phyloP scores from a whole-genome alignment of 2,113 vertebrate genomes.

The Myodes glareolus region DNA sequence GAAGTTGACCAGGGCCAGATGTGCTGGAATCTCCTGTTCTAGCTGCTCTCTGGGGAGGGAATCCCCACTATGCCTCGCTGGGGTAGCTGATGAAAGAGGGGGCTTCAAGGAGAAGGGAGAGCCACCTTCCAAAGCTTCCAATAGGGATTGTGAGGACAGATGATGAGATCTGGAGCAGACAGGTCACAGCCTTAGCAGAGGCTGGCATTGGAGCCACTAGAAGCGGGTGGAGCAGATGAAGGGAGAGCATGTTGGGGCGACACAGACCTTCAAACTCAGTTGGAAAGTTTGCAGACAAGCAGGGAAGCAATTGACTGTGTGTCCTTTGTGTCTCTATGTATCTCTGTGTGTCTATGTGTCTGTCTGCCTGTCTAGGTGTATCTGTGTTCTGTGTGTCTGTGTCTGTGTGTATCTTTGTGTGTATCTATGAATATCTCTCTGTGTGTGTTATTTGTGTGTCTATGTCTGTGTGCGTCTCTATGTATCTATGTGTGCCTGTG shows the following conservation, averaged over 20 bases:
- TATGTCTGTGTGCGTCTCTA: no score
- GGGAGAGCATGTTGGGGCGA: neutral
- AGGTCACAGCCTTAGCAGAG: neutral
- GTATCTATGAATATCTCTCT: neutral
- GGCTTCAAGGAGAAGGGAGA: neutral
- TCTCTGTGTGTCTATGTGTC: neutral
- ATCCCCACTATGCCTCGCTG: accelerated
- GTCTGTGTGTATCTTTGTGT: neutral
- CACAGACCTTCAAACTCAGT: neutral
- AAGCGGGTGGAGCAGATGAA: neutral
- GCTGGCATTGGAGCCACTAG: neutral
- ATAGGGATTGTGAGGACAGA: neutral
- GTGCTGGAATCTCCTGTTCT: neutral
- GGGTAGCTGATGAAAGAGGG: neutral
- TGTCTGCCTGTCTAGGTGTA: neutral
- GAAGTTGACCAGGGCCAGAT: neutral
- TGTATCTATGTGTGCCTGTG: neutral
- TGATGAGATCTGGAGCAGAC: neutral
- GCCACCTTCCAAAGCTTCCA: neutral
- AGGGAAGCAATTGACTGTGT: neutral
- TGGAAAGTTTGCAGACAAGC: neutral
- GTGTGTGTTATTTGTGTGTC: neutral
- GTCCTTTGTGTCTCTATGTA: neutral
- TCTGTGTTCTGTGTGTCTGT: neutral
- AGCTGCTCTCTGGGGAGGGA: neutral